A percentile compares a stretch with the other conserved stretches of the same genome.
These are phyloP conservation scores for Lates japonicus DNA, from an alignment of 2,797 vertebrate genomes.

Conservation along the genomic window DNA sequence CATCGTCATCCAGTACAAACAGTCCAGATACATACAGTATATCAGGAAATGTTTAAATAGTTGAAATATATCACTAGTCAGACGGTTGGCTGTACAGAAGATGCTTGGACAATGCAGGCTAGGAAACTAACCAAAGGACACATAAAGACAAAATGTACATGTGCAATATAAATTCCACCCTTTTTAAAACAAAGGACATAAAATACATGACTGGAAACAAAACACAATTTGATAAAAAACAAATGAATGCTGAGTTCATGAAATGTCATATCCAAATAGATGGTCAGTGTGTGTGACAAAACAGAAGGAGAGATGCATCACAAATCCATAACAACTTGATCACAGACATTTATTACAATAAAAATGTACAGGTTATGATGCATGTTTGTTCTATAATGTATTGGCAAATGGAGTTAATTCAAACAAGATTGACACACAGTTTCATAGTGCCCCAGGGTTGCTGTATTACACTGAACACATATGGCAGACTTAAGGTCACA, in stretches of 20 bases:
- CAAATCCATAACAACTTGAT: conserved; percentile 25
- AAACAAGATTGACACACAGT: conserved; percentile 21
- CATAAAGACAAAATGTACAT: conserved; percentile 20
- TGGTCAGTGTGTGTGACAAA: conserved; percentile 8
- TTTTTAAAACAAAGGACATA: conserved; percentile 2
- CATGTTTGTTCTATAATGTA: conserved; percentile 19
- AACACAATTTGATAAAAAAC: conserved; percentile 15
- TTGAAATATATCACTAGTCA: conserved; percentile 7
- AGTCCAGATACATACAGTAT: conserved; percentile 22
- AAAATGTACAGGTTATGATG: conserved; percentile 18
- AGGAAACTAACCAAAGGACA: conserved; percentile 1
- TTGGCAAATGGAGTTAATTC: conserved; percentile 2
- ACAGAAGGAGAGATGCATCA: conserved; percentile 24
- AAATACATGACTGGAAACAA: conserved; percentile 16
- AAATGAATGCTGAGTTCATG: conserved; percentile 17
- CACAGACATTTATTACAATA: conserved; percentile 26
- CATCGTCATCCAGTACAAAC: conserved; percentile 19
- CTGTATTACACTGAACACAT: conserved; percentile 19
- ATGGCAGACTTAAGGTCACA: conserved; percentile 15
- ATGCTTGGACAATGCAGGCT: conserved; percentile 33
- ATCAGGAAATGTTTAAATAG: conserved; percentile 10
- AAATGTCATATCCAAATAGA: conserved; percentile 32
- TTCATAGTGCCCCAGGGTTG: background rate
- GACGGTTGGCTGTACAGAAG: conserved; percentile 30
- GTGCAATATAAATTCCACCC: background rate